These are phyloP conservation scores for Oryzias celebensis DNA, from an alignment of 2,113 vertebrate genomes.

Conservation along the genomic window DNA sequence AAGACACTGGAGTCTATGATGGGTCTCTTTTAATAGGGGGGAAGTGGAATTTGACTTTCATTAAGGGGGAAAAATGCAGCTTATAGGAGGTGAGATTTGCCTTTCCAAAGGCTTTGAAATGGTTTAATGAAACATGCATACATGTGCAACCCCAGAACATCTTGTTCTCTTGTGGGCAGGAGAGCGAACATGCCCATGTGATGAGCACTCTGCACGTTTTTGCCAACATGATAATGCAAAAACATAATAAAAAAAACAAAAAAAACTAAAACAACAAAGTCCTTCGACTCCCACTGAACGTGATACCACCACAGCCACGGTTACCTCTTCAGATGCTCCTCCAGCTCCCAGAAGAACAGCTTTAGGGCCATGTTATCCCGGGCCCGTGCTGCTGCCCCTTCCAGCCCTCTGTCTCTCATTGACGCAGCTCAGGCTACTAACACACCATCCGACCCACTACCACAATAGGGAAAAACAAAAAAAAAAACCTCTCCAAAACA, in stretches of 20 bases:
- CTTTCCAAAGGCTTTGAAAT: background rate
- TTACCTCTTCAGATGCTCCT: conserved; percentile 76
- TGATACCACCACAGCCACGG: conserved; percentile 37
- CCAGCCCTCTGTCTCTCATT: conserved; percentile 65
- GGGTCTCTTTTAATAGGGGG: no score
- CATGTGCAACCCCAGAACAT: conserved; percentile 14
- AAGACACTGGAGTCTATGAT: no score
- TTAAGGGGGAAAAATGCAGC: no score
- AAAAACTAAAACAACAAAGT: conserved; percentile 17
- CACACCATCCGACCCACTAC: background rate
- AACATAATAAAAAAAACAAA: background rate
- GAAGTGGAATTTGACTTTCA: no score
- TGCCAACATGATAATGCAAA: background rate
- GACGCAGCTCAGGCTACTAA: conserved; percentile 17
- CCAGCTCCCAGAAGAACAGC: conserved; percentile 75
- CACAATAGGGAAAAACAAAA: background rate
- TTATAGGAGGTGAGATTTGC: no score
- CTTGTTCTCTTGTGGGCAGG: conserved; percentile 13
- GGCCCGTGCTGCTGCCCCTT: conserved; percentile 47
- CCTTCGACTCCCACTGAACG: background rate
- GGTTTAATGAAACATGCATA: background rate
- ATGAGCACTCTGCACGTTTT: background rate
- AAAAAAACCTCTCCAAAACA: conserved; percentile 20
- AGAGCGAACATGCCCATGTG: conserved; percentile 1
- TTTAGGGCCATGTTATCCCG: conserved; percentile 56